Conservation (phyloP, 1,140 invertebrate species). For the Vanessa atalanta region DNA sequence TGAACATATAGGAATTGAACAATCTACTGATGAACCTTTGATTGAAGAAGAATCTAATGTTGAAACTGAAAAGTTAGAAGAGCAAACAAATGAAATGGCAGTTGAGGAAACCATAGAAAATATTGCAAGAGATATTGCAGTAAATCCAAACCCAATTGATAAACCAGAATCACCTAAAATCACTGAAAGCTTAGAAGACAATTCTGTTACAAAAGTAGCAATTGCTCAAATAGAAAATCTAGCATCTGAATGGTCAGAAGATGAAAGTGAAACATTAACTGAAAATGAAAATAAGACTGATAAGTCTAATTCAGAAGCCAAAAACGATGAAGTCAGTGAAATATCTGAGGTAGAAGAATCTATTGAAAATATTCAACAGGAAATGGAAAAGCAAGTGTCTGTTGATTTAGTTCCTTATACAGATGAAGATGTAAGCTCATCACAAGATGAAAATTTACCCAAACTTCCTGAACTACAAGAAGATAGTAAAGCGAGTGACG, state of each 20-base stretch:
- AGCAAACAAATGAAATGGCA: slow-evolving; percentile 16
- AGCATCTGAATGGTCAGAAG: slow-evolving; percentile 76
- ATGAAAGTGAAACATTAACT: slow-evolving; percentile 55
- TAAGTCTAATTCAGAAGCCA: slow-evolving; percentile 22
- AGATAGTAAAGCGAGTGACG: slow-evolving; percentile 18
- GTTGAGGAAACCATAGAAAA: slow-evolving; percentile 47
- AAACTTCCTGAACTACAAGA: slow-evolving; percentile 1
- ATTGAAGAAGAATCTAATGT: neutral
- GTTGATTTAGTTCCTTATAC: slow-evolving; percentile 22
- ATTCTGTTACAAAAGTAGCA: slow-evolving; percentile 32
- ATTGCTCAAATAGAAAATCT: slow-evolving; percentile 61
- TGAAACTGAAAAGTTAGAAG: neutral
- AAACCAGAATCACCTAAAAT: slow-evolving; percentile 37
- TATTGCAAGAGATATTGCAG: slow-evolving; percentile 44
- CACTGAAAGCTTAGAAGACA: slow-evolving; percentile 15
- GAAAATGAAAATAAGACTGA: slow-evolving; percentile 33
- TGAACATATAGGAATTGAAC: neutral
- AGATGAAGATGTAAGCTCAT: slow-evolving; percentile 1
- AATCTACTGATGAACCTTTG: neutral
- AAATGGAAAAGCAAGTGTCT: slow-evolving; percentile 61
- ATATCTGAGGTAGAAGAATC: slow-evolving; percentile 67
- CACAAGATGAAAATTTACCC: slow-evolving; percentile 11
- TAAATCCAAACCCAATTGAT: slow-evolving; percentile 26
- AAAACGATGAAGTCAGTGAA: slow-evolving; percentile 28
- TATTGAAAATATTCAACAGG: slow-evolving; percentile 77